A percentile compares a stretch with the other conserved stretches of the same genome.
These are phyloP conservation scores for Galago senegalensis DNA, from an alignment of 2,797 vertebrate species.

Conservation along the genomic window DNA sequence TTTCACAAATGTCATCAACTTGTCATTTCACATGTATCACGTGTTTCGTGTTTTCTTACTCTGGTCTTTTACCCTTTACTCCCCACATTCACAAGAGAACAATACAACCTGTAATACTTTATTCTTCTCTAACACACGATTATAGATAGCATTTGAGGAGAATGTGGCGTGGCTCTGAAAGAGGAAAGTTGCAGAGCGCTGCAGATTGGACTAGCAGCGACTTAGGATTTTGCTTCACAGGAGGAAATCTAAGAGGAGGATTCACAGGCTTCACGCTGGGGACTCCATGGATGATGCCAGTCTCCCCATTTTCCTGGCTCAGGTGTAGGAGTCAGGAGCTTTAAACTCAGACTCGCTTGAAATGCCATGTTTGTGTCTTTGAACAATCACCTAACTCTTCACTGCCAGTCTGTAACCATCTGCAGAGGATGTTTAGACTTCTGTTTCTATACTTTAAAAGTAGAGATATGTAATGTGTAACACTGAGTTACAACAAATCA, in stretches of 20 bases:
- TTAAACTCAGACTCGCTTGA: background rate
- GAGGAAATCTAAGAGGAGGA: background rate
- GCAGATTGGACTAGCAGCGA: background rate
- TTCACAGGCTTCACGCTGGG: background rate
- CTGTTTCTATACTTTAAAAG: background rate
- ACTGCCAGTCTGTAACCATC: background rate
- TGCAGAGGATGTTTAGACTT: background rate
- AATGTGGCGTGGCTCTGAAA: background rate
- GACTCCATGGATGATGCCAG: background rate
- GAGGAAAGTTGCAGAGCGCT: background rate
- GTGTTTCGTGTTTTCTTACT: conserved; percentile 12
- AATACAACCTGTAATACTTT: background rate
- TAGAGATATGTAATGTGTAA: background rate
- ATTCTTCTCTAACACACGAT: background rate
- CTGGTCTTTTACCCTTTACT: background rate
- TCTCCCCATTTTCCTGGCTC: background rate
- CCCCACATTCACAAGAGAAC: background rate
- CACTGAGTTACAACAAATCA: background rate
- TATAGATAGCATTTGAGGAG: background rate
- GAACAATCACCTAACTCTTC: background rate
- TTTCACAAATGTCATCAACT: background rate
- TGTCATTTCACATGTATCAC: conserved; percentile 21
- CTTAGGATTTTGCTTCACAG: background rate
- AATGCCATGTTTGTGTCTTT: background rate
- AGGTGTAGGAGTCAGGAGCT: background rate